phyloP scores from a whole-genome alignment of 2,797 vertebrate genomes.

The Gadopsis bispinosus region DNA sequence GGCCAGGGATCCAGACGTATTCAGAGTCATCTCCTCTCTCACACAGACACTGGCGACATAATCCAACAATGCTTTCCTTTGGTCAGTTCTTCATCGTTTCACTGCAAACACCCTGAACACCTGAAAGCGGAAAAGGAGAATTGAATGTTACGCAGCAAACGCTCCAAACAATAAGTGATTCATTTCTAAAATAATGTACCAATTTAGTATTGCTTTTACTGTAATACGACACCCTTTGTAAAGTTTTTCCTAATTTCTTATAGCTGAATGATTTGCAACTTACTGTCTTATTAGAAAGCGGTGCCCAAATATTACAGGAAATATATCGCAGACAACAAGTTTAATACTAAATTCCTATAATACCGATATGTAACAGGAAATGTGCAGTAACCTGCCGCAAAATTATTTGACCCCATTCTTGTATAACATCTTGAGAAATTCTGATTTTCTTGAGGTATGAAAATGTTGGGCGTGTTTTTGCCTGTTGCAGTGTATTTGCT shows the following conservation, averaged over 20 bases:
- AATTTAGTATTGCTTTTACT: background rate
- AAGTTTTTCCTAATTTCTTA: background rate
- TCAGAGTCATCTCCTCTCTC: slow-evolving; percentile 42
- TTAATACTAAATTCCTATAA: background rate
- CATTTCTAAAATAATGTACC: background rate
- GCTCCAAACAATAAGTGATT: background rate
- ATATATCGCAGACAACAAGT: background rate
- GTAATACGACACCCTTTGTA: background rate
- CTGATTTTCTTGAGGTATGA: background rate
- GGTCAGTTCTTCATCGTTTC: background rate
- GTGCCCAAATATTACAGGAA: background rate
- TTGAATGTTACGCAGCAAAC: background rate
- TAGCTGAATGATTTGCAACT: background rate
- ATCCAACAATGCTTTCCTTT: background rate
- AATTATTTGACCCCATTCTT: accelerated
- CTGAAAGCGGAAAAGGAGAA: slow-evolving; percentile 27
- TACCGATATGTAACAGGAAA: background rate
- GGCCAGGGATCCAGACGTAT: background rate
- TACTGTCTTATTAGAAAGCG: background rate
- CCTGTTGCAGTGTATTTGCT: background rate
- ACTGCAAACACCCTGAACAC: slow-evolving; percentile 6
- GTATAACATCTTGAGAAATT: background rate
- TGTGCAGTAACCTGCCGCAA: background rate
- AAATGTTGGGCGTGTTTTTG: background rate
- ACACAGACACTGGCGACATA: background rate